Evolutionary conservation across 1,140 invertebrate species (phyloP).

Genomic region (Propsilocerus akamusi): DNA sequence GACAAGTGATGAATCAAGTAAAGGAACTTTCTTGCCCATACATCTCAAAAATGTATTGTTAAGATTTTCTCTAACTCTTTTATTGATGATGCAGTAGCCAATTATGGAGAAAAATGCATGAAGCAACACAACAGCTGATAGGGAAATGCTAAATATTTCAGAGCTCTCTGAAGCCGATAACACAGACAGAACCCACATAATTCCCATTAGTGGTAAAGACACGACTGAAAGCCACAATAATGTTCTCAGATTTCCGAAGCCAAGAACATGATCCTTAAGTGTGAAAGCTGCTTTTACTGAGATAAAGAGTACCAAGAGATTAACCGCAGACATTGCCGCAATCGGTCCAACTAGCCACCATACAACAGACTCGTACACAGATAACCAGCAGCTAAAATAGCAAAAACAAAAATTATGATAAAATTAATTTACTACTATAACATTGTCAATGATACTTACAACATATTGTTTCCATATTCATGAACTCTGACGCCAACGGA

Average conservation of each 20-base stretch:
- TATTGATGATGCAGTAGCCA: conserved; percentile 67
- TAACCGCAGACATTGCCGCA: conserved; percentile 51
- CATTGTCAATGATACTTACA: conserved; percentile 42
- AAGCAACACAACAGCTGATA: conserved; percentile 45
- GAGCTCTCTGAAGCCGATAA: conserved; percentile 61
- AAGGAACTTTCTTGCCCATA: conserved; percentile 67
- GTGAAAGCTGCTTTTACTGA: conserved; percentile 80
- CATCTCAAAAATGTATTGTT: conserved; percentile 43
- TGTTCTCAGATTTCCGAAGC: conserved; percentile 78
- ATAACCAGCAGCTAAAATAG: conserved; percentile 75
- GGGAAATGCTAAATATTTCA: conserved; percentile 52
- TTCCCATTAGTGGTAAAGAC: conserved; percentile 54
- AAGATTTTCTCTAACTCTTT: conserved; percentile 48
- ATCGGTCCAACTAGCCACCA: conserved; percentile 83
- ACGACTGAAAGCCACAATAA: conserved; percentile 68
- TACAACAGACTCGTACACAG: conserved; percentile 74
- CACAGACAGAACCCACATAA: conserved; percentile 63
- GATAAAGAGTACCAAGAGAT: conserved; percentile 61
- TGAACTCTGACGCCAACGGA: conserved; percentile 85
- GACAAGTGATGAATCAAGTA: conserved; percentile 51
- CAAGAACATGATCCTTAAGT: conserved; percentile 73
- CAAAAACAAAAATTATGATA: background rate
- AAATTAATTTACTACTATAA: conserved; percentile 7
- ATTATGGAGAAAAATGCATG: conserved; percentile 61
- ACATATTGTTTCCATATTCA: conserved; percentile 84